phyloP scores from a whole-genome alignment of 2,797 vertebrate species.

The Varecia variegata region DNA sequence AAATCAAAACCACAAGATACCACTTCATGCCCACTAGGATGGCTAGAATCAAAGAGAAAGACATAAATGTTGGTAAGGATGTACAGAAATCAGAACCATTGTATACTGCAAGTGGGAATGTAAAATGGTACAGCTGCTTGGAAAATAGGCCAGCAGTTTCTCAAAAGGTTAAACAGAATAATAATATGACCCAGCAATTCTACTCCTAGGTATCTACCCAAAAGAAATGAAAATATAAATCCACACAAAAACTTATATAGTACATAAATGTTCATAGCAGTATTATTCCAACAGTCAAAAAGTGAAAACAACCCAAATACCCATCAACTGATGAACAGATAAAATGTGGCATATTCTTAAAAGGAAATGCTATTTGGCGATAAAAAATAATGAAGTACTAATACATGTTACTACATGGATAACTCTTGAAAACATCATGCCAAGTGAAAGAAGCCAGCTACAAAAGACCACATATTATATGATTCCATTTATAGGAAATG shows the following conservation, averaged over 20 bases:
- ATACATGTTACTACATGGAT: background rate
- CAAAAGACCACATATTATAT: background rate
- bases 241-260: background rate
- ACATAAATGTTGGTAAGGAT: background rate
- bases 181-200: background rate
- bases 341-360: background rate
- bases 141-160: background rate
- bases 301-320: background rate
- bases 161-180: background rate
- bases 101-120: background rate
- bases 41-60: background rate
- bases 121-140: background rate
- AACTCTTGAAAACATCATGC: background rate
- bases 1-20: background rate
- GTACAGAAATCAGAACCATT: background rate
- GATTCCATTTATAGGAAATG: background rate
- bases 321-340: background rate
- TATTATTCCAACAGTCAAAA: background rate
- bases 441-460: conserved; percentile 2
- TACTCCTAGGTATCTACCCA: background rate
- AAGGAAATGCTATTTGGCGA: background rate
- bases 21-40: background rate
- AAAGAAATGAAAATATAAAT: background rate
- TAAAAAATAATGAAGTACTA: background rate
- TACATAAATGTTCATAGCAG: background rate